Conservation (phyloP, 2,888 invertebrate species). For the Volucella inflata region DNA sequence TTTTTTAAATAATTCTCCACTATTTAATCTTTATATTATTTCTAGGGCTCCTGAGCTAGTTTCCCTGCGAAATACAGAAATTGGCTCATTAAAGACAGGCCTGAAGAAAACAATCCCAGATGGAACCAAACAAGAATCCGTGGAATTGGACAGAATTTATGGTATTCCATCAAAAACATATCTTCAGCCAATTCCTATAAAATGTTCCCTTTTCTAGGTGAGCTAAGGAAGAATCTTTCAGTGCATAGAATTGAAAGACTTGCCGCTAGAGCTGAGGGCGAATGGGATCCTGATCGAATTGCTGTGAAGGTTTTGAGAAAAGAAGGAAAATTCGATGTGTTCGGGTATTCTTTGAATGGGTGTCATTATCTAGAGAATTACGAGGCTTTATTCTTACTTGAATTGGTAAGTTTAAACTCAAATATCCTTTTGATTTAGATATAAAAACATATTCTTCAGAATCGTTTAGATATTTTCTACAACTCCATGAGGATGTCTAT, state of each 20-base stretch:
- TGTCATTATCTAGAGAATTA: conserved; percentile 80
- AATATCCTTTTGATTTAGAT: neutral
- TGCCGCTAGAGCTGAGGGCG: conserved; percentile 79
- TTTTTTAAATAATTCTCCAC: neutral
- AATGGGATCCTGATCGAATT: conserved; percentile 78
- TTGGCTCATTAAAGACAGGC: conserved; percentile 76
- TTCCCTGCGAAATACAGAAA: conserved; percentile 77
- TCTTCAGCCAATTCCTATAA: neutral
- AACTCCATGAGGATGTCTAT: conserved; percentile 79
- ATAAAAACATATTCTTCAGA: conserved; percentile 75
- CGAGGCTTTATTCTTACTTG: conserved; percentile 81
- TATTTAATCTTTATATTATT: neutral
- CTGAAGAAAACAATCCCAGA: conserved; percentile 78
- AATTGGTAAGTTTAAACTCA: conserved; percentile 78
- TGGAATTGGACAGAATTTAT: conserved; percentile 78
- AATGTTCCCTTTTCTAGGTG: conserved; percentile 74
- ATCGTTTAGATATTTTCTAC: conserved; percentile 81
- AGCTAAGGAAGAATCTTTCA: conserved; percentile 78
- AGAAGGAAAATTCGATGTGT: conserved; percentile 82
- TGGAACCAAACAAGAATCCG: conserved; percentile 76
- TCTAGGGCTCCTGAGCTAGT: conserved; percentile 78
- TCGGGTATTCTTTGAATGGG: conserved; percentile 79
- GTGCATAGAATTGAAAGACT: conserved; percentile 80
- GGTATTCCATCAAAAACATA: conserved; percentile 71
- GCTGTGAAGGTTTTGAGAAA: conserved; percentile 80